phyloP scores from a whole-genome alignment of 1,140 invertebrate species.

The Heterodera carotae region DNA sequence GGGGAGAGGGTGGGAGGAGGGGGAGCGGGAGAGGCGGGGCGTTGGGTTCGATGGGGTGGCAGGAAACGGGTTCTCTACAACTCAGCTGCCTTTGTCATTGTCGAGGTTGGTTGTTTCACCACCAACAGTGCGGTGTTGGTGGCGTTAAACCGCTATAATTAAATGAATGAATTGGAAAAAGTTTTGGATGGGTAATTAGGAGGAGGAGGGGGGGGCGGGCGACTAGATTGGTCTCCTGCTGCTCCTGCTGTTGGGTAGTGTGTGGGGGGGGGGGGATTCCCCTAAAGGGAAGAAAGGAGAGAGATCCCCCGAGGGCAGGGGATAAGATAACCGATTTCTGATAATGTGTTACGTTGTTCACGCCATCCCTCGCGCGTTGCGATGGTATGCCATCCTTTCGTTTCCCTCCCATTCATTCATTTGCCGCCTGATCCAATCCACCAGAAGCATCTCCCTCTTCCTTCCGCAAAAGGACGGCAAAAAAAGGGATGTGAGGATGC shows the following conservation, averaged over 20 bases:
- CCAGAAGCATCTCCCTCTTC: too few species aligned
- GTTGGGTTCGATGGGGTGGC: too few species aligned
- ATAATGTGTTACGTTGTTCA: background rate
- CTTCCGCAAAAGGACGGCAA: background rate
- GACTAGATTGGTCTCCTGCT: too few species aligned
- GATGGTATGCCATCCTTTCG: background rate
- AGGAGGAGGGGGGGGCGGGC: background rate
- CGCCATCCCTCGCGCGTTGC: too few species aligned
- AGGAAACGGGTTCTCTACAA: conserved; percentile 8
- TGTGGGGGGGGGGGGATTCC: background rate
- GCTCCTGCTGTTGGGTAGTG: too few species aligned
- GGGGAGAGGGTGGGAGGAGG: too few species aligned
- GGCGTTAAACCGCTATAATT: conserved; percentile 36
- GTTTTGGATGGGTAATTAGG: background rate
- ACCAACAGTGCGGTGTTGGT: background rate
- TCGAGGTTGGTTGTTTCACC: background rate
- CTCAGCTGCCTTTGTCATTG: background rate
- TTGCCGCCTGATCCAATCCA: background rate
- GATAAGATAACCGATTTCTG: background rate
- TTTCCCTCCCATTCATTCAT: background rate
- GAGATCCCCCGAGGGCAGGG: background rate
- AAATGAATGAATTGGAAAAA: conserved; percentile 16
- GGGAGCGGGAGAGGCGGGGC: background rate
- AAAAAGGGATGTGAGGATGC: background rate
- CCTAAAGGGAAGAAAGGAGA: conserved; percentile 1